Percentiles rank a stretch among this genome's conserved stretches.
Evolutionary conservation across 2,888 invertebrate genomes (phyloP).

Genomic region (Plebejus argus): DNA sequence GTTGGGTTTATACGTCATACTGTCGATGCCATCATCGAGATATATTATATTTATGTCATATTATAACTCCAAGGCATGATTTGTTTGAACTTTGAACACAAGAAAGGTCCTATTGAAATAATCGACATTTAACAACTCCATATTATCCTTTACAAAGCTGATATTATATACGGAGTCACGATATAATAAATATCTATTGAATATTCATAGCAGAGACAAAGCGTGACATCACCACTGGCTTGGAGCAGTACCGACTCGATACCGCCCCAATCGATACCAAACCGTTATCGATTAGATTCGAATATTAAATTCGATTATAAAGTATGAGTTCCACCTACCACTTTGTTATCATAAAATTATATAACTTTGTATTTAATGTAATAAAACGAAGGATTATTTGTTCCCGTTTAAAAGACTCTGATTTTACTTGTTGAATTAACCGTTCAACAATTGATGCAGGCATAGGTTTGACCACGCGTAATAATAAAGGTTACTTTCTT

Average conservation of each 20-base stretch:
- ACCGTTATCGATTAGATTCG: slow-evolving; percentile 65
- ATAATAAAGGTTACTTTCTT: too few relatives aligned
- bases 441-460: too few relatives aligned
- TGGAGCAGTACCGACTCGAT: slow-evolving; percentile 58
- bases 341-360: background rate
- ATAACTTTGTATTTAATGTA: too few relatives aligned
- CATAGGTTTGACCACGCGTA: too few relatives aligned
- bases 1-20: too few relatives aligned
- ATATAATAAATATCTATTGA: slow-evolving; percentile 24
- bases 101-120: background rate
- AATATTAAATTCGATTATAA: slow-evolving; percentile 55
- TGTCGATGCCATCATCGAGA: too few relatives aligned
- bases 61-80: background rate
- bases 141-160: background rate
- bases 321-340: background rate
- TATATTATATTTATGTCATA: too few relatives aligned
- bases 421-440: too few relatives aligned
- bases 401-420: too few relatives aligned
- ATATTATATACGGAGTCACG: background rate
- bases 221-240: slow-evolving; percentile 57
- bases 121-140: background rate
- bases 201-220: slow-evolving; percentile 45
- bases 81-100: background rate
- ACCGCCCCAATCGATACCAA: slow-evolving; percentile 60
- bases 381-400: too few relatives aligned